Base-by-base conservation (phyloP, 1,140 invertebrate species). In the Sitophilus oryzae region DNA sequence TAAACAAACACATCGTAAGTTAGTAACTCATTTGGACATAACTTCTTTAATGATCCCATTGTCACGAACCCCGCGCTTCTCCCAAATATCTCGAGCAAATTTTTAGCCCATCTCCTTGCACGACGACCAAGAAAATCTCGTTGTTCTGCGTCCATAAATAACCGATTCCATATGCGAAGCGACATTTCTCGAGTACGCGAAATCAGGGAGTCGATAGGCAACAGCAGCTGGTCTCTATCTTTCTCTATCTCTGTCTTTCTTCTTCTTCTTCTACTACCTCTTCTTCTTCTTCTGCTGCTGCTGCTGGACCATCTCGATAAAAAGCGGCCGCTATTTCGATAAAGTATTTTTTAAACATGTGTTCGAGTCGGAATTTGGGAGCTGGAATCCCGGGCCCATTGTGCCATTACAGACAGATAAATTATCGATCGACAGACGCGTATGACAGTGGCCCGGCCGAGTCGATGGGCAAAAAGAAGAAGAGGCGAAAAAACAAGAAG, bases 311-410 rank as follows among this genome's bases (percentile, higher is more conserved):
- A 30, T 52, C 49, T n/a, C 59, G 61, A 63, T 63, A 67, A 67
- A 67, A 68, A 68, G 61, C 58, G 57, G 60, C 54, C 59, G 65
- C 61, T 66, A 67, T 69, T 66, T 58, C 64, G 66, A 69, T 69
- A 68, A 69, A 66, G 62, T 68, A 68, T 70, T 70, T 70, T 69
- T 70, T 70, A 67, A 70, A 70, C 68, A 70, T 66, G 66, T 70
- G 68, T 70, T 66, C 61, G 65, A 62, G 61, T 62, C 52, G 66
- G 68, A 69, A 70, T 70, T 70, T 65, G 64, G 67, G 63, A 45
- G 58, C 58, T 56, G 62, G 68, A 66, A 69, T 69, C 62, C 60
- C 59, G 53, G 60, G 65, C 62, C 67, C 67, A 69, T 69, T 69
- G 67, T 69, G 65, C 60, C 60, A 61, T 59, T 62, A 64, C 68